phyloP scores from a whole-genome alignment of 92 coral and sea anemone species.

The Porites evermanni region DNA sequence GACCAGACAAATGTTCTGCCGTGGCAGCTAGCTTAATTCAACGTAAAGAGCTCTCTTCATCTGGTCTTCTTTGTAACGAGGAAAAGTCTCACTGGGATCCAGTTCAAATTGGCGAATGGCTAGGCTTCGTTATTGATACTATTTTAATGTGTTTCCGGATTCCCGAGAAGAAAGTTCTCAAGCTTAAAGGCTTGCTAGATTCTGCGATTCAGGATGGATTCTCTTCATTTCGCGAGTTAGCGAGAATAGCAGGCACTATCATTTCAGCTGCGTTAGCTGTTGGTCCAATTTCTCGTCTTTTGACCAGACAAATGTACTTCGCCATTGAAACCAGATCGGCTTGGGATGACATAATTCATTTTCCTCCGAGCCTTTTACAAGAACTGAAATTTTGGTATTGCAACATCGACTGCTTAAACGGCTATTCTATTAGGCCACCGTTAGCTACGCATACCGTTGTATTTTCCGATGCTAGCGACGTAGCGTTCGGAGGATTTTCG shows the following conservation, averaged over 20 bases:
- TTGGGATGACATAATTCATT: too few relatives aligned
- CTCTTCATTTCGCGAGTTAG: conserved; percentile 23
- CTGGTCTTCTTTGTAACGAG: conserved; percentile 62
- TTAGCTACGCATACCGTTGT: too few relatives aligned
- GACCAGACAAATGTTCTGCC: conserved; percentile 59
- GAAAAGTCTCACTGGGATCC: conserved; percentile 71
- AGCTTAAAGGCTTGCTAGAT: conserved; percentile 41
- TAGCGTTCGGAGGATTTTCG: too few relatives aligned
- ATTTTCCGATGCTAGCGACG: too few relatives aligned
- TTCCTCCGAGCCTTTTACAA: too few relatives aligned
- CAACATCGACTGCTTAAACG: too few relatives aligned
- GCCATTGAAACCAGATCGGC: too few relatives aligned
- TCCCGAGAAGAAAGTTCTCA: conserved; percentile 47
- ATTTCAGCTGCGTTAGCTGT: too few relatives aligned
- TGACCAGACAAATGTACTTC: conserved; percentile 50
- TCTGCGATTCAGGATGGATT: neutral
- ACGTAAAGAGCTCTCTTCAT: conserved; percentile 31
- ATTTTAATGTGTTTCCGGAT: conserved; percentile 54
- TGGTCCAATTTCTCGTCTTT: conserved; percentile 41
- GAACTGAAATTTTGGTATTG: too few relatives aligned
- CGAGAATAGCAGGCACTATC: too few relatives aligned
- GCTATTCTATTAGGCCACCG: too few relatives aligned
- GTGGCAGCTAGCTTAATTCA: conserved; percentile 43
- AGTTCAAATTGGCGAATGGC: conserved; percentile 65
- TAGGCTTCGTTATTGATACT: conserved; percentile 66